Base-by-base conservation (phyloP, 2,113 vertebrate species). In the Varanus komodoensis region DNA sequence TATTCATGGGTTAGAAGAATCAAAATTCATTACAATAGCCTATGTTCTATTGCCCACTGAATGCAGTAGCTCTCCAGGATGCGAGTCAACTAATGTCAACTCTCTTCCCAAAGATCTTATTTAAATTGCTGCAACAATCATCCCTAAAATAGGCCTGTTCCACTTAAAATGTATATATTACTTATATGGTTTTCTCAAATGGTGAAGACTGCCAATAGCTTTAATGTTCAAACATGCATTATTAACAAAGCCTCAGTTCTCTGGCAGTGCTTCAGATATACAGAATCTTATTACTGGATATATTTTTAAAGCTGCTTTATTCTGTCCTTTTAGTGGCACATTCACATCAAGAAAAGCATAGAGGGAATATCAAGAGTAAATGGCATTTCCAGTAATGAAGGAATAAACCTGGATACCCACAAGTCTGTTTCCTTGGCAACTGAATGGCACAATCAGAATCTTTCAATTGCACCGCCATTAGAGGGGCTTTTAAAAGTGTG, bases 391-490 rank as follows among this genome's bases (percentile, higher is more conserved):
- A 92, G 90, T 96, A 96, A 96, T 93, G 96, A 95, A 94, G 95
- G 92, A 91, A 94, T 86, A 95, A 94, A 94, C 89, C 95, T 81
- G 89, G 94, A 89, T 95, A 96, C 96, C 97, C 94, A 95, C 95
- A 95, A 93, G 96, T 92, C 90, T 68, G 96, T 97, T 97, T 96
- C 96, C 97, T 94, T 95, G 97, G 97, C 95, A 97, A 97, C 97
- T 86, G 67, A n/a, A 86, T 87, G 87, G 96, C 95, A 95, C 95
- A 92, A 95, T 96, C 96, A 94, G 92, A 93, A 84, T 92, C 90
- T 93, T 95, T 94, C 92, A 91, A 93, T 93, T 92, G 89, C 52
- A 96, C 91, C 93, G 38, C 92, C 82, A 88, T 96, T 94, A 93
- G 83, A 81, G 90, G 73, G 92, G 94, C 95, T 92, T 94, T 95